Conservation (phyloP, 2,797 vertebrate species). For the Euphonia xanthogaster region DNA sequence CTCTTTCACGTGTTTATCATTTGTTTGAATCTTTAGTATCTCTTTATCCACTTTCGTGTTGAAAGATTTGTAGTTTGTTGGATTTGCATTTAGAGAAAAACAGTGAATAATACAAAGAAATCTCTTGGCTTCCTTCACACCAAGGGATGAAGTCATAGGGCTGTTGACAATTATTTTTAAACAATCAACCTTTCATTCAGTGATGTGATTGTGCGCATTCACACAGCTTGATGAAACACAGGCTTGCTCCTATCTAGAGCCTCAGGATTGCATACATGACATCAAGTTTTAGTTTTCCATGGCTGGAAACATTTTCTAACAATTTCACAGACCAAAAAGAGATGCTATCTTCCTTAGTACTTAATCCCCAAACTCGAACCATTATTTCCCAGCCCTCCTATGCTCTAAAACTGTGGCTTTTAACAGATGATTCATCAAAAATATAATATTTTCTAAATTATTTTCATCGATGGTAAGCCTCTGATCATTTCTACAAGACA, state of each 20-base stretch:
- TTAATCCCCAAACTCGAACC: background rate
- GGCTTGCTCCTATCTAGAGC: background rate
- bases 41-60: background rate
- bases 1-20: background rate
- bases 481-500: background rate
- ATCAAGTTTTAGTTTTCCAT: background rate
- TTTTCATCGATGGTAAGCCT: background rate
- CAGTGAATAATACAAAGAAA: background rate
- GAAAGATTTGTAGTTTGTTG: background rate
- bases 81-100: background rate
- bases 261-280: background rate
- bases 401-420: background rate
- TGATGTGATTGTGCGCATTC: background rate
- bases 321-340: background rate
- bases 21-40: background rate
- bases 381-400: background rate
- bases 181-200: background rate
- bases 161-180: constrained; percentile 21
- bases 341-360: background rate
- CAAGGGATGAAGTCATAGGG: background rate
- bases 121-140: background rate
- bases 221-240: background rate
- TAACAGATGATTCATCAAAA: background rate
- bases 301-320: background rate
- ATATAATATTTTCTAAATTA: background rate